Evolutionary conservation across 2,113 vertebrate genomes (phyloP).

Genomic region (Echinops telfairi): DNA sequence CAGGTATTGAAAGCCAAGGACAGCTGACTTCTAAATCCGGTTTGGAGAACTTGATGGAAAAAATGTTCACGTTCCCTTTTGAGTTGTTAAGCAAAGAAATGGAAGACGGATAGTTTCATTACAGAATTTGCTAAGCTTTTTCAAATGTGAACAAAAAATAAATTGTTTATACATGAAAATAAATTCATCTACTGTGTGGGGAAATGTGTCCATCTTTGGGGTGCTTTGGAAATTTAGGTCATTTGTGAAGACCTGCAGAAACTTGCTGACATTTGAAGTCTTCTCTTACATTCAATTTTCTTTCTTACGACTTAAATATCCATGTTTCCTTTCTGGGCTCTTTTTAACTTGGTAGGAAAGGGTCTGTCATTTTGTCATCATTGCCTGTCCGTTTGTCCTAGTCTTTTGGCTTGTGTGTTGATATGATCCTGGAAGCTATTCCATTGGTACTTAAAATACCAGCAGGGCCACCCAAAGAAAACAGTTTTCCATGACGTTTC

Average conservation of each 20-base stretch:
- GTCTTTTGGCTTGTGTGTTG: too few relatives aligned
- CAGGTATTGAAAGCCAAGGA: slow-evolving; percentile 59
- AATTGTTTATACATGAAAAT: not conserved
- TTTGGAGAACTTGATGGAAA: slow-evolving; percentile 4
- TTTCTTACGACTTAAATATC: not conserved
- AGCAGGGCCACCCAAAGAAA: too few relatives aligned
- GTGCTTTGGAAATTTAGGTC: not conserved
- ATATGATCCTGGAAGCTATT: too few relatives aligned
- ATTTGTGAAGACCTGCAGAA: too few relatives aligned
- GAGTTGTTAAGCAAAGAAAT: not conserved
- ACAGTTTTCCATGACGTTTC: too few relatives aligned
- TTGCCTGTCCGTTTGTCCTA: too few relatives aligned
- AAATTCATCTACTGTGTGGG: not conserved
- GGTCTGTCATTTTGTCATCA: too few relatives aligned
- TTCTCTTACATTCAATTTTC: not conserved
- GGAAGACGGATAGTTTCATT: not conserved
- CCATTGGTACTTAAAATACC: too few relatives aligned
- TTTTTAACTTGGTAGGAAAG: not conserved
- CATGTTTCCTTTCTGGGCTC: not conserved
- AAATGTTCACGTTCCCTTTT: not conserved
- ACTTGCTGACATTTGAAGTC: not conserved
- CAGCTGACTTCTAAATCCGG: slow-evolving; percentile 40
- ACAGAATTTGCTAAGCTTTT: not conserved
- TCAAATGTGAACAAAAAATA: not conserved
- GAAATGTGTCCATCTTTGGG: not conserved